phyloP scores from a whole-genome alignment of 2,888 invertebrate genomes.

The Chloroclysta siterata region DNA sequence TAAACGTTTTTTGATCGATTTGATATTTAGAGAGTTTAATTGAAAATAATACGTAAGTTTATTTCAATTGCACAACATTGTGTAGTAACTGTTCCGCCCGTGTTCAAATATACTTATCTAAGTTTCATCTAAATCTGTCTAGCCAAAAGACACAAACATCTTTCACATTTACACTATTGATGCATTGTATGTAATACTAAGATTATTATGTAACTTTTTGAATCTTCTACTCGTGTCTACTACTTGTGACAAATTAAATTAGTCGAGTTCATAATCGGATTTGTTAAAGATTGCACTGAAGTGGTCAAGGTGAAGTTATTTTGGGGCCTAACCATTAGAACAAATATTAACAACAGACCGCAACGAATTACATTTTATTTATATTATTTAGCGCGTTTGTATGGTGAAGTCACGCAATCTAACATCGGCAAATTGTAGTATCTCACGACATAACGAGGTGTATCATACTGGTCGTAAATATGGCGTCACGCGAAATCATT shows the following conservation, averaged over 20 bases:
- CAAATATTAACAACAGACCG: conserved; percentile 11
- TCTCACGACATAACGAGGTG: conserved; percentile 34
- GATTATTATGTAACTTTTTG: background rate
- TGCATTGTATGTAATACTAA: background rate
- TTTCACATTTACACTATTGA: no score
- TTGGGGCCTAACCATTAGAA: conserved; percentile 1
- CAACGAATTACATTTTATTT: conserved; percentile 27
- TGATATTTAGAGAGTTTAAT: no score
- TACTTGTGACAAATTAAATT: background rate
- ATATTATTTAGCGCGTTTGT: conserved; percentile 19
- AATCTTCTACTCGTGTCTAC: no score
- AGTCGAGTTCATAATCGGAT: background rate
- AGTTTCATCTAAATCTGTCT: no score
- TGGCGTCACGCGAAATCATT: conserved; percentile 28
- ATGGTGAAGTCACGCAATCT: conserved; percentile 28
- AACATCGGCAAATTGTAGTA: conserved; percentile 29
- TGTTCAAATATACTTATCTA: no score
- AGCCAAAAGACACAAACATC: no score
- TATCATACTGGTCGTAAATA: conserved; percentile 19
- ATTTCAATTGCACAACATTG: no score
- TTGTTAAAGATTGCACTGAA: conserved; percentile 1
- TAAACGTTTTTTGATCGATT: no score
- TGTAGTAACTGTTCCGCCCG: no score
- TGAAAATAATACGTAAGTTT: no score
- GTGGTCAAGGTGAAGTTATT: conserved; percentile 10